phyloP scores from a whole-genome alignment of 2,113 vertebrate species.

The Daphoenositta chrysoptera region DNA sequence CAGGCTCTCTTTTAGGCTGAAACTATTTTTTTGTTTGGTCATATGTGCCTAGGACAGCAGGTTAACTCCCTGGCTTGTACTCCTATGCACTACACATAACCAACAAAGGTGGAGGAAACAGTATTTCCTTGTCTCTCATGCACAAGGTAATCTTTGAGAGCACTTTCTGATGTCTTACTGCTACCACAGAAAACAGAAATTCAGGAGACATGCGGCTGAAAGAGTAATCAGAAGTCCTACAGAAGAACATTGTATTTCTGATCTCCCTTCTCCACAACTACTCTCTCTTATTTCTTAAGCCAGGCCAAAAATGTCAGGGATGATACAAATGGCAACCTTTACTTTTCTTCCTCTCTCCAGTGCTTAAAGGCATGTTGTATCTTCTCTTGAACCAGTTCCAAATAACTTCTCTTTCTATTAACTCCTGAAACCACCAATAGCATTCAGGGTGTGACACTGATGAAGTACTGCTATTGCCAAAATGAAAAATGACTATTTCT shows the following conservation, averaged over 20 bases:
- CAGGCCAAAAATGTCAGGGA: background rate
- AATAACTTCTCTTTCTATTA: slow-evolving; percentile 15
- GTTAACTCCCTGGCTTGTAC: background rate
- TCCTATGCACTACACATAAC: background rate
- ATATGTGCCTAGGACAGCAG: background rate
- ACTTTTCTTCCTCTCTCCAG: background rate
- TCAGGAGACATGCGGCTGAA: background rate
- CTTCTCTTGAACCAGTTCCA: background rate
- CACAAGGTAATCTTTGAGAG: background rate
- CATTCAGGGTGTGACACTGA: background rate
- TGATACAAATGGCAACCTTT: background rate
- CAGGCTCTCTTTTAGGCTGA: background rate
- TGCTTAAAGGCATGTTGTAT: background rate
- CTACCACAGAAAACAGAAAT: background rate
- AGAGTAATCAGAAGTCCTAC: background rate
- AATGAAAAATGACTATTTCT: background rate
- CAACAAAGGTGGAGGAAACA: background rate
- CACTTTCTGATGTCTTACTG: background rate
- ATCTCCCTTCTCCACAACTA: background rate
- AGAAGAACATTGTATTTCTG: background rate
- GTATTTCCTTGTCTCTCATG: background rate
- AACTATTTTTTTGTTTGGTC: background rate
- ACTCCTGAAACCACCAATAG: background rate
- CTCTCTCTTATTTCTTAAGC: background rate
- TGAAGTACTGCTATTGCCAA: background rate